Evolutionary conservation across 2,113 vertebrate genomes (phyloP).

Genomic region (Myodes glareolus): DNA sequence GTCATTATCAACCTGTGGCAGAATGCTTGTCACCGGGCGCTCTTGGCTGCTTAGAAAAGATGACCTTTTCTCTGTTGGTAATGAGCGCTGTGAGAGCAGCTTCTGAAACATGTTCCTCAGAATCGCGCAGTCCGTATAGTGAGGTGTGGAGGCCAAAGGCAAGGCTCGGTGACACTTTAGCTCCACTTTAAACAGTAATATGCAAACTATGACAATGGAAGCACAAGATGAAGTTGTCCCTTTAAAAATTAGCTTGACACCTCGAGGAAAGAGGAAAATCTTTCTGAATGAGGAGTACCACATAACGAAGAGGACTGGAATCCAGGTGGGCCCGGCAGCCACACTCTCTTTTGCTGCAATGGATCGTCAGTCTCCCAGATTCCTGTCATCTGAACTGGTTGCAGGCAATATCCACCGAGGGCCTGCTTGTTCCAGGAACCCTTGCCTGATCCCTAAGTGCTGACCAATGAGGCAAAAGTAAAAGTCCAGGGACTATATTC

Average conservation of each 20-base stretch:
- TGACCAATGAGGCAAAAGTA: background rate
- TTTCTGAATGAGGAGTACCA: background rate
- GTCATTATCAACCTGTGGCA: background rate
- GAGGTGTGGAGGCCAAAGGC: background rate
- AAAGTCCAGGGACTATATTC: background rate
- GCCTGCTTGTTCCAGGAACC: background rate
- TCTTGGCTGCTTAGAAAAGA: background rate
- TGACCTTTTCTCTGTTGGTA: background rate
- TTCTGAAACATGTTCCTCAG: conserved; percentile 43
- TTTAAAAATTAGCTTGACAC: conserved; percentile 2
- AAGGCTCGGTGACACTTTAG: background rate
- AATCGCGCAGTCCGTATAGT: background rate
- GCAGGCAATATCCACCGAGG: background rate
- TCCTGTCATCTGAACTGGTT: background rate
- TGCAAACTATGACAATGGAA: background rate
- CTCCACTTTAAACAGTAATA: background rate
- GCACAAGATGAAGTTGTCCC: background rate
- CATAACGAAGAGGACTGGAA: background rate
- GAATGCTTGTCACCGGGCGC: background rate
- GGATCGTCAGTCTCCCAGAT: background rate
- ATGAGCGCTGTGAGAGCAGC: background rate
- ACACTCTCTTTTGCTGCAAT: background rate
- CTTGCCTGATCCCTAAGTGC: background rate
- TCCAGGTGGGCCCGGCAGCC: background rate
- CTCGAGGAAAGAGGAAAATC: background rate